These are phyloP conservation scores for Watsonalla binaria DNA, from an alignment of 2,888 invertebrate genomes.

Conservation along the genomic window DNA sequence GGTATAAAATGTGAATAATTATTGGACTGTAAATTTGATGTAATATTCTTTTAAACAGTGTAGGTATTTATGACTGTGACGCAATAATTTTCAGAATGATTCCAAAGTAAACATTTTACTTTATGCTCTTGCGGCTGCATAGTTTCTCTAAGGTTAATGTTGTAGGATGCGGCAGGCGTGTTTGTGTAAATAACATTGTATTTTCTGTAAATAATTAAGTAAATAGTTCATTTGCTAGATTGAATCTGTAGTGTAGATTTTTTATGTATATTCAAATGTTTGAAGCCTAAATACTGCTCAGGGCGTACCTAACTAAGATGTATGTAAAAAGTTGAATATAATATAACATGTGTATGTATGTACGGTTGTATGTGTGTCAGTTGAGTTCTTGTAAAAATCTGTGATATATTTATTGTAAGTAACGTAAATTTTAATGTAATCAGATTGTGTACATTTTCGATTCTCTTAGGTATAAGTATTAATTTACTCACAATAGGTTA, in stretches of 20 bases:
- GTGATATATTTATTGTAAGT: constrained; percentile 79
- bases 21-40: no score
- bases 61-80: no score
- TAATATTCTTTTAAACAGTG: no score
- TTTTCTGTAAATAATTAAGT: constrained; percentile 53
- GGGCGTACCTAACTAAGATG: constrained; percentile 9
- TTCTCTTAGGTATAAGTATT: constrained; percentile 28
- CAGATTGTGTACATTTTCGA: constrained; percentile 39
- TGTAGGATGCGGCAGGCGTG: constrained; percentile 6
- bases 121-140: no score
- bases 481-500: constrained; percentile 20
- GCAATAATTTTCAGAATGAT: no score
- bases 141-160: neutral
- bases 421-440: constrained; percentile 59
- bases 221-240: constrained; percentile 57
- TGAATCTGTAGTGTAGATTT: constrained; percentile 50
- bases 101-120: no score
- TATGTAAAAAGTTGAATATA: constrained; percentile 26
- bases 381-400: constrained; percentile 71
- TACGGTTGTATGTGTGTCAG: constrained; percentile 36
- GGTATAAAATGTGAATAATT: no score
- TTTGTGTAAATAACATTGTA: constrained; percentile 41
- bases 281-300: constrained; percentile 13
- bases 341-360: constrained; percentile 17
- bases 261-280: constrained; percentile 30